These are phyloP conservation scores for Phalacrocorax carbo DNA, from an alignment of 2,113 vertebrate species.

Conservation along the genomic window DNA sequence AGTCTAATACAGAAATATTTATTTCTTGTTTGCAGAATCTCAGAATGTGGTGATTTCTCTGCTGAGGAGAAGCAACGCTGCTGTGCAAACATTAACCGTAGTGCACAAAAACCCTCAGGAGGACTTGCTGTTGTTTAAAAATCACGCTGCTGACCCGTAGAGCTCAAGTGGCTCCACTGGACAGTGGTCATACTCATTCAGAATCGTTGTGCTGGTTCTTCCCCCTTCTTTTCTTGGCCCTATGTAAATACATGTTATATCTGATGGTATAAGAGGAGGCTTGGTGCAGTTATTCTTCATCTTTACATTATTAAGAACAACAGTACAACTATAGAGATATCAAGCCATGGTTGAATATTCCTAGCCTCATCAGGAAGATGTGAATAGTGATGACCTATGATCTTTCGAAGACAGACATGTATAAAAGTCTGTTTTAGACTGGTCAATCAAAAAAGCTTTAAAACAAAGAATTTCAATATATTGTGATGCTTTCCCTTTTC, in stretches of 20 bases:
- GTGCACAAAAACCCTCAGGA: background rate
- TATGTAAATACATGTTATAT: fast-evolving
- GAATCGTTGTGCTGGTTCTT: background rate
- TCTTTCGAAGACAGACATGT: background rate
- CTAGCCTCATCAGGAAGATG: background rate
- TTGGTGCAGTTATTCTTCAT: background rate
- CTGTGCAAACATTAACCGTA: background rate
- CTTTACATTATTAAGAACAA: fast-evolving
- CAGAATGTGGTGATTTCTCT: background rate
- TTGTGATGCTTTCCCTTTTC: background rate
- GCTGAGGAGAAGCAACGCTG: background rate
- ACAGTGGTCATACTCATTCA: fast-evolving
- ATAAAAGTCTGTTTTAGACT: background rate
- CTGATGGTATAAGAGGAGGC: background rate
- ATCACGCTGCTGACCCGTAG: background rate
- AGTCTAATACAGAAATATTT: background rate
- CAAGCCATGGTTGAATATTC: background rate
- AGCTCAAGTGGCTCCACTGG: background rate
- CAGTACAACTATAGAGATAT: background rate
- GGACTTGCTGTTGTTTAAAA: background rate
- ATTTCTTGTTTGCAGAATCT: background rate
- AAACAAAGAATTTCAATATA: background rate
- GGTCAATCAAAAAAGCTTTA: background rate
- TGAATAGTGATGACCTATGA: background rate
- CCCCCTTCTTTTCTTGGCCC: background rate